A percentile compares a stretch with the other conserved stretches of the same genome.
Evolutionary conservation across 2,797 vertebrate genomes (phyloP).

Genomic region (Sarcoramphus papa): DNA sequence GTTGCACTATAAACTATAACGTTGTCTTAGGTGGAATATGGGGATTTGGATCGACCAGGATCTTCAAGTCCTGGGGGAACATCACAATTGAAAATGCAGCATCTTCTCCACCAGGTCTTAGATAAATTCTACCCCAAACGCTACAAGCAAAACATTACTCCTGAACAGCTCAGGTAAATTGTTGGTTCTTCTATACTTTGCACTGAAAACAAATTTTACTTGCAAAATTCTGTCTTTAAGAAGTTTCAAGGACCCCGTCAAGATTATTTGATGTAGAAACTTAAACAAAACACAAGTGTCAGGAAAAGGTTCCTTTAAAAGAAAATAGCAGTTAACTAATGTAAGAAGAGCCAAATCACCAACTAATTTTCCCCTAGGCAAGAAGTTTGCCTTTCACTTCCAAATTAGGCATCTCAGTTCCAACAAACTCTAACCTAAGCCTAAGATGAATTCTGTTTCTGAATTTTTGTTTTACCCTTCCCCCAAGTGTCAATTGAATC

Average conservation of each 20-base stretch:
- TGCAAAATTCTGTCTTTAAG: not conserved
- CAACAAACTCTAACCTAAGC: not conserved
- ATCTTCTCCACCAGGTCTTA: constrained; percentile 86
- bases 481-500: not conserved
- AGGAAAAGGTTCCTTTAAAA: not conserved
- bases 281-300: not conserved
- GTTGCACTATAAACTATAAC: not conserved
- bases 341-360: not conserved
- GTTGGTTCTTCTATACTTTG: not conserved
- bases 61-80: constrained; percentile 71
- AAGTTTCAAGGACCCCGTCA: not conserved
- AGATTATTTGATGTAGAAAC: not conserved
- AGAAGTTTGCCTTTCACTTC: not conserved
- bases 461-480: not conserved
- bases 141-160: constrained; percentile 83
- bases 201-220: not conserved
- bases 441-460: not conserved
- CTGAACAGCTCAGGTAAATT: constrained; percentile 86
- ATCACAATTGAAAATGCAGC: constrained; percentile 82
- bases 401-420: not conserved
- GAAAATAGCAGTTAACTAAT: not conserved
- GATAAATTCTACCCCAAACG: constrained; percentile 91
- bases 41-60: constrained; percentile 83
- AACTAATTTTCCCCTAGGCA: not conserved
- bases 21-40: constrained; percentile 85